Evolutionary conservation across 1,140 invertebrate genomes (phyloP).

Genomic region (Pollicipes pollicipes): DNA sequence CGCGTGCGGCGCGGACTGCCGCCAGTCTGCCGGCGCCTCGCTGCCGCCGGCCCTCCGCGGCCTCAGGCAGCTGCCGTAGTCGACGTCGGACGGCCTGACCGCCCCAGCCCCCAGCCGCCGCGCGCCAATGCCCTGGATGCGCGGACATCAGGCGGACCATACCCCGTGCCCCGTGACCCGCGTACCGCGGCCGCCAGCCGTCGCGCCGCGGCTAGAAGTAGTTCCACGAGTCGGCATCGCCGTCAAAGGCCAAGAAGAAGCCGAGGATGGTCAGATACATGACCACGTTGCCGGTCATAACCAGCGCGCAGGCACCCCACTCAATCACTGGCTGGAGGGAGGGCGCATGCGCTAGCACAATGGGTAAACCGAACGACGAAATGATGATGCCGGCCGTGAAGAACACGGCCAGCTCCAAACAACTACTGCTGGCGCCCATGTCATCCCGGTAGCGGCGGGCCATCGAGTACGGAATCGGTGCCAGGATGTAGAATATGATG

Average conservation of each 20-base stretch:
- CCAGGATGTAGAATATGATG: slow-evolving; percentile 79
- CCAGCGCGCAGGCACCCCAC: slow-evolving; percentile 68
- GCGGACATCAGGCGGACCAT: background rate
- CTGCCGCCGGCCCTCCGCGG: background rate
- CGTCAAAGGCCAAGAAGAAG: slow-evolving; percentile 67
- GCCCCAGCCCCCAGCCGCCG: too few relatives aligned
- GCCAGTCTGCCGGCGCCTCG: background rate
- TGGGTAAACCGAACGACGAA: slow-evolving; percentile 85
- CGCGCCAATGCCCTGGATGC: too few relatives aligned
- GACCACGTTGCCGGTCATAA: slow-evolving; percentile 71
- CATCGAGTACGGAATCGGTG: slow-evolving; percentile 77
- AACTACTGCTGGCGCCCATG: slow-evolving; percentile 45
- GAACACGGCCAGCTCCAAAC: slow-evolving; percentile 80
- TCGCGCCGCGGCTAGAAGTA: background rate
- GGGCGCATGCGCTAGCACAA: slow-evolving; percentile 65
- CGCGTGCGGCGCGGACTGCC: too few relatives aligned
- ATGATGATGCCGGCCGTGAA: slow-evolving; percentile 65
- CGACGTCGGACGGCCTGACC: too few relatives aligned
- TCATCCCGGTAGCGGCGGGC: slow-evolving; percentile 52
- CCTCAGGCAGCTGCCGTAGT: background rate
- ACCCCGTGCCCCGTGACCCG: too few relatives aligned
- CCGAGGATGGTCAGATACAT: slow-evolving; percentile 81
- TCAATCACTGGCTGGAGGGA: slow-evolving; percentile 38
- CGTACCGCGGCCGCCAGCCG: background rate
- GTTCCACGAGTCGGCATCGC: slow-evolving; percentile 28